phyloP scores from a whole-genome alignment of 2,113 vertebrate genomes.

The Nansenia antarctica region DNA sequence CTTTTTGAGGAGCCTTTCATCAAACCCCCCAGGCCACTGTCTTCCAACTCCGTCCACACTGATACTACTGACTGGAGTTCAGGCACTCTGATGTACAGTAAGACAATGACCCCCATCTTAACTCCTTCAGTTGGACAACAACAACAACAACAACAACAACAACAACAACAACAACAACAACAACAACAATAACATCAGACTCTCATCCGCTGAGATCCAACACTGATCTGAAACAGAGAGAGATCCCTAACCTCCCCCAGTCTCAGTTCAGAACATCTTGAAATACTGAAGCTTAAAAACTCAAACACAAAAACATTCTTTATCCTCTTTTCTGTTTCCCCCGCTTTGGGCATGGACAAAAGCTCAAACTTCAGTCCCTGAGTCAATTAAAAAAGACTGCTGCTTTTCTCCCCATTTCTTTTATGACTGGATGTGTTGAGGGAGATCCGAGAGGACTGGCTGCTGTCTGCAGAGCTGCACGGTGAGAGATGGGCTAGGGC shows the following conservation, averaged over 20 bases:
- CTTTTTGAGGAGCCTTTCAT: no score
- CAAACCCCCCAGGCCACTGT: no score
- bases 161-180: background rate
- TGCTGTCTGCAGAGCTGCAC: conserved; percentile 15
- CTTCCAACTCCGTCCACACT: no score
- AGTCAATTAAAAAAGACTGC: conserved; percentile 13
- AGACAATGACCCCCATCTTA: no score
- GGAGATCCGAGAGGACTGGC: conserved; percentile 11
- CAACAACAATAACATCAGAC: background rate
- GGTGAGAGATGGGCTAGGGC: background rate
- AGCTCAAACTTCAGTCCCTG: background rate
- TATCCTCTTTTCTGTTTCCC: background rate
- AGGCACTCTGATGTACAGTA: no score
- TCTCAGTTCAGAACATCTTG: conserved; percentile 15
- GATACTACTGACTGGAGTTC: background rate
- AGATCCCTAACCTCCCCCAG: no score
- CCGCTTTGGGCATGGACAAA: conserved; percentile 1
- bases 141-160: background rate
- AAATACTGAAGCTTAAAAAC: background rate
- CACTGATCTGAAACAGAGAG: background rate
- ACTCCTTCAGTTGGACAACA: background rate
- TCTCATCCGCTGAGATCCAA: background rate
- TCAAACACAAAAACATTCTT: background rate
- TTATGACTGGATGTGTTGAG: conserved; percentile 23
- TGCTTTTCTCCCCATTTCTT: conserved; percentile 22